phyloP scores from a whole-genome alignment of 2,888 invertebrate species.

The Synergus japonicus region DNA sequence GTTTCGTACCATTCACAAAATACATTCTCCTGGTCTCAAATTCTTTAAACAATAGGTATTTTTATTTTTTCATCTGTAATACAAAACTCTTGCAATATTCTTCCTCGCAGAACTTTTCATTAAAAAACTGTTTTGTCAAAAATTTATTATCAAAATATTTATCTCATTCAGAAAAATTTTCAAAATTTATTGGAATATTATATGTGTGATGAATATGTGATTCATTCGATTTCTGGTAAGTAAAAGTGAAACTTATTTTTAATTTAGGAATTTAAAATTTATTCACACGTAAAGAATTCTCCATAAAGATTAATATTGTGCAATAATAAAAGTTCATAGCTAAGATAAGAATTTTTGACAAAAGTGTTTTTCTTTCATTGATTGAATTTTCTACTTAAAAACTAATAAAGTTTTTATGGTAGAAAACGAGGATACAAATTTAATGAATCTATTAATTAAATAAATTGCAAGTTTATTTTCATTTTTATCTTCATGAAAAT shows the following conservation, averaged over 20 bases:
- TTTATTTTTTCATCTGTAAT: background rate
- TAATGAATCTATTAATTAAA: background rate
- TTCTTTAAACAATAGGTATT: background rate
- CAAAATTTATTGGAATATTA: background rate
- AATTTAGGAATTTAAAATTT: background rate
- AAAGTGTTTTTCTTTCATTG: background rate
- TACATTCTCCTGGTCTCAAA: background rate
- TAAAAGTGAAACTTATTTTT: background rate
- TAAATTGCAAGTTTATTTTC: background rate
- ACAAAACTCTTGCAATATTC: background rate
- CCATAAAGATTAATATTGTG: background rate
- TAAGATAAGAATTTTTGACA: background rate
- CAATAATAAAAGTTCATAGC: background rate
- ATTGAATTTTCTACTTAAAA: background rate
- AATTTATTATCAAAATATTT: background rate
- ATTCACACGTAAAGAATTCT: background rate
- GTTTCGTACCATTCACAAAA: background rate
- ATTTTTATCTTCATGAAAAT: slow-evolving; percentile 35
- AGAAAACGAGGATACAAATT: background rate
- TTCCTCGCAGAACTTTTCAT: background rate
- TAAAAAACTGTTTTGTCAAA: slow-evolving; percentile 9
- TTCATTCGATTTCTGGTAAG: background rate
- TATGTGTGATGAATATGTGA: background rate
- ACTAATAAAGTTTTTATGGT: background rate
- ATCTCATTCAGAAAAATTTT: background rate